Conservation (phyloP, 92 coral and sea anemone species). For the Nematostella vectensis region DNA sequence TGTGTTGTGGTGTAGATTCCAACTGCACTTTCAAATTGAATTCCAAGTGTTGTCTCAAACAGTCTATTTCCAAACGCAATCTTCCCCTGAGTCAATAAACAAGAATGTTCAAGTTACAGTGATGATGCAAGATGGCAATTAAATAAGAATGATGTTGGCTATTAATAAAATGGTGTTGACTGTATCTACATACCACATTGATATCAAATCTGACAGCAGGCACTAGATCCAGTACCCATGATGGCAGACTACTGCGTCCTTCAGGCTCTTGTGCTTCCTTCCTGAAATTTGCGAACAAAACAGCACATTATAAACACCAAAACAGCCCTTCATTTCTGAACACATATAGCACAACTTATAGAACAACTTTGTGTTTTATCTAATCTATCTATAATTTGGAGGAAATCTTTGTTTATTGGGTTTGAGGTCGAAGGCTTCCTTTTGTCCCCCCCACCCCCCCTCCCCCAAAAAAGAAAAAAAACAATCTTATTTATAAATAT, state of each 20-base stretch:
- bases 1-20: constrained; percentile 84
- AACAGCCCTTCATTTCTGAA: no score
- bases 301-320: no score
- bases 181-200: constrained; percentile 84
- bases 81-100: constrained; percentile 55
- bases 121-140: background rate
- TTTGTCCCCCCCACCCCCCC: no score
- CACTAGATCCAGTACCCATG: constrained; percentile 81
- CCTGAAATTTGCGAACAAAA: constrained; percentile 6
- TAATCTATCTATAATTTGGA: no score
- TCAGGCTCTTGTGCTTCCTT: constrained; percentile 8
- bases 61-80: constrained; percentile 88
- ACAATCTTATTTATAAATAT: no score
- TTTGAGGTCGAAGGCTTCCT: no score
- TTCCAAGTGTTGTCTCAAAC: constrained; percentile 85
- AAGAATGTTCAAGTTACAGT: background rate
- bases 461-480: no score
- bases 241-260: constrained; percentile 32
- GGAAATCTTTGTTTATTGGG: no score
- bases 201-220: constrained; percentile 87
- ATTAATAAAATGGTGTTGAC: no score
- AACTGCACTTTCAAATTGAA: constrained; percentile 84
- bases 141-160: background rate
- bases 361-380: no score
- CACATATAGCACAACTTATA: no score